Evolutionary conservation across 2,888 invertebrate genomes (phyloP), one percentile per base, ranked within the genome.

Genomic region (Microdon myrmicae): DNA sequence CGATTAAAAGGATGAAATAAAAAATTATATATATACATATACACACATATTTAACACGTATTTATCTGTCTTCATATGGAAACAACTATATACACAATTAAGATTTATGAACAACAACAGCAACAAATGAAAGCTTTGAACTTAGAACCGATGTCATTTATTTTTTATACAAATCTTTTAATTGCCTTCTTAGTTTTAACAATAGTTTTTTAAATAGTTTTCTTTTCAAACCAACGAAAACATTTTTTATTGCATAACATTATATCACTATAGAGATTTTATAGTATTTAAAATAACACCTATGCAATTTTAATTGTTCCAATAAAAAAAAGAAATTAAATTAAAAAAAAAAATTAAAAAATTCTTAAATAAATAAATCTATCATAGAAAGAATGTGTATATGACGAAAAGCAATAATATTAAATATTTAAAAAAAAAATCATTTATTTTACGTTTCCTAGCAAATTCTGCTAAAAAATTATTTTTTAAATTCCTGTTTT

Each of bases 321-420:
- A 61, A 61, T 56, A 45, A 49, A 23, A 39, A 29, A 25, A 39
- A 44, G 17, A 34, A 47, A 17, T 16, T 0, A 20, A 39, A 28
- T 17, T 1, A 34, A 22, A 17, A 4, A 16, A 2, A 19, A 19
- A 26, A 20, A 10, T 39, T 12, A 16, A 17, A 47, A 17, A 32
- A 39, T 23, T 22, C 20, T 14, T 26, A 19, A n/a, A 20, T n/a
- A 29, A 47, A 39, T 12, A 38, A 34, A 55, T 12, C 43, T 29
- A 34, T 28, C 4, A 22, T 32, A 31, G 38, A 32, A 10, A 39
- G 20, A 45, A 55, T 28, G 47, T 10, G 51, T 43, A 45, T 32
- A 64, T 53, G 64, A 64, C 64, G n/a, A 64, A 58, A 64, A 64
- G 64, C 64, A 64, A 64, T 64, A 64, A 64, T 64, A 64, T 41